Evolutionary conservation across 2,888 invertebrate genomes (phyloP), one percentile per base, ranked within the genome.

Genomic region (Platypus cylindrus): DNA sequence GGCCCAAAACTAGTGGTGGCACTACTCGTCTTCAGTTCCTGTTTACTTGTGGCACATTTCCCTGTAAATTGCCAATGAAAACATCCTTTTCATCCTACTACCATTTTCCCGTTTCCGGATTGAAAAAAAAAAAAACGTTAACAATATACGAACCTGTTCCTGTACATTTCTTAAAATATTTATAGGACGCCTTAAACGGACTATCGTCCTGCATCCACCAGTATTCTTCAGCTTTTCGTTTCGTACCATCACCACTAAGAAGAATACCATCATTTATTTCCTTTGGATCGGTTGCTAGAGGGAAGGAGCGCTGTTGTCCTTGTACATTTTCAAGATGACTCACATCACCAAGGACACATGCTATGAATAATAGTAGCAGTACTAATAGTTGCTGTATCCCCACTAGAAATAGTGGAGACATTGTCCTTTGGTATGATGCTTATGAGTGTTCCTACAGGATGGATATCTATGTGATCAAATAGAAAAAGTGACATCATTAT

Each of bases 191-290:
- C 47, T 70, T 70, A 53, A 75, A 67, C 0, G 74, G 73, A 1
- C 70, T 71, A 44, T 73, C 60, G 16, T 68, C 59, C 39, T 64
- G 64, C 64, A 70, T 68, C 75, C 74, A 75, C 74, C 74, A 75
- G 54, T 66, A 73, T 41, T 63, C 60, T 53, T 68, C 66, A 17
- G 67, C 66, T 33, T 45, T 42, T 8, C n/a, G n/a, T n/a, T n/a
- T n/a, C n/a, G n/a, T n/a, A n/a, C n/a, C n/a, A n/a, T n/a, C n/a
- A n/a, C n/a, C n/a, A n/a, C n/a, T n/a, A n/a, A n/a, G n/a, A n/a
- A n/a, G n/a, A n/a, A n/a, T n/a, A n/a, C n/a, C n/a, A n/a, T n/a
- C n/a, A 40, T 54, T 53, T 31, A 53, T 38, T 29, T 48, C 51
- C 5, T 45, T 44, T 15, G 51, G 48, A 32, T 46, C 45, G 20